Evolutionary conservation across 2,797 vertebrate species (phyloP).

Genomic region (Brachyalestes nurse): DNA sequence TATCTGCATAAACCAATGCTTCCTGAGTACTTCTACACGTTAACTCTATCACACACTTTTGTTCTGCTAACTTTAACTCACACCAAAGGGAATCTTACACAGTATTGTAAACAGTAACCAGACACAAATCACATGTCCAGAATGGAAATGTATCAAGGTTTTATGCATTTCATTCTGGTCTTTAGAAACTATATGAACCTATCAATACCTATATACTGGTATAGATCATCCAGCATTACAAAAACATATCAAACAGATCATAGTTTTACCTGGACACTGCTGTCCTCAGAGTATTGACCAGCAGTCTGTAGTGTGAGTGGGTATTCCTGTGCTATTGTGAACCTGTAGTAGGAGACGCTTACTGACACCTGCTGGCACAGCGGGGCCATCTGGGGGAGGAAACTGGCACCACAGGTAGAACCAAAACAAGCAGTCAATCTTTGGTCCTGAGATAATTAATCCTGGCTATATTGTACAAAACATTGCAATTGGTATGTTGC

Average conservation of each 20-base stretch:
- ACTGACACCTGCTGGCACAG: slow-evolving; percentile 59
- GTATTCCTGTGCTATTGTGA: slow-evolving; percentile 47
- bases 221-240: not conserved
- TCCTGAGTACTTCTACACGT: not conserved
- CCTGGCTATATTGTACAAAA: not conserved
- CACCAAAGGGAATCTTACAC: not conserved
- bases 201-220: not conserved
- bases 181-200: too few species aligned
- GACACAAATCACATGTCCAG: not conserved
- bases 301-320: slow-evolving; percentile 26
- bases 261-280: not conserved
- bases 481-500: not conserved
- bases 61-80: too few species aligned
- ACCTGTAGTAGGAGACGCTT: not conserved
- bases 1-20: not conserved
- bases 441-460: not conserved
- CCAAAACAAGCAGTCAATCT: not conserved
- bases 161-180: not conserved
- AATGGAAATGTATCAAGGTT: not conserved
- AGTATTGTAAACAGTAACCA: not conserved
- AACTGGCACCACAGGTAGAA: slow-evolving; percentile 68
- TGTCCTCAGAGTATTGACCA: slow-evolving; percentile 15
- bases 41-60: too few species aligned
- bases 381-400: slow-evolving; percentile 79
- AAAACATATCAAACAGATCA: not conserved